Evolutionary conservation across 2,888 invertebrate genomes (phyloP).

Genomic region (Limnephilus marmoratus): DNA sequence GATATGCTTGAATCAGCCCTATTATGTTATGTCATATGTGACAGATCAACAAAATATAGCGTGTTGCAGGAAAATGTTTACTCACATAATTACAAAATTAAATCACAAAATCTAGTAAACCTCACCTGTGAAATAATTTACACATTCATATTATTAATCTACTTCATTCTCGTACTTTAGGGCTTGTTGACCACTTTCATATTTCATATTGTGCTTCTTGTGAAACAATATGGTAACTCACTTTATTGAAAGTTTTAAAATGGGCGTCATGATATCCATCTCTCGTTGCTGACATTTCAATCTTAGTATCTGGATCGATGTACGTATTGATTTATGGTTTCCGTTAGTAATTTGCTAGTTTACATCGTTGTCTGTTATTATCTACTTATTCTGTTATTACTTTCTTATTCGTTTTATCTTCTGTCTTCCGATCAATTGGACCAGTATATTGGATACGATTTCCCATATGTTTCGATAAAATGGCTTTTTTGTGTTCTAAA

Average conservation of each 20-base stretch:
- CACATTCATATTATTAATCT: neutral
- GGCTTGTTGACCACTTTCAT: no score
- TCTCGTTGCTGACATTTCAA: neutral
- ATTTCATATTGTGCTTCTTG: no score
- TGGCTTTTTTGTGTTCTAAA: neutral
- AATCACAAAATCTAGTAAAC: neutral
- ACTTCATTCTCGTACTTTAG: neutral
- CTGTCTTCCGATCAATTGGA: constrained; percentile 31
- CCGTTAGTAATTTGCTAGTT: neutral
- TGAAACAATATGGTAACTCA: neutral
- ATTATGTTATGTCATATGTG: neutral
- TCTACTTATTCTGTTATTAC: constrained; percentile 23
- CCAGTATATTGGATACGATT: neutral
- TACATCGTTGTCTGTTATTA: constrained; percentile 19
- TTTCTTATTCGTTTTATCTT: neutral
- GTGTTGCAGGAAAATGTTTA: neutral
- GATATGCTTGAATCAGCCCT: constrained; percentile 9
- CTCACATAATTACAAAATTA: neutral
- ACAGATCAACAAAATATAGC: neutral
- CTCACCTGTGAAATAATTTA: neutral
- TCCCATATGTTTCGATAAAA: neutral
- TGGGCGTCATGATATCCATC: neutral
- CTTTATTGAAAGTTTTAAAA: neutral
- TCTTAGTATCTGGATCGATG: neutral
- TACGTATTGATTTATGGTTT: neutral